These are phyloP conservation scores for Notodonta dromedarius DNA, from an alignment of 2,888 invertebrate genomes.

Conservation along the genomic window DNA sequence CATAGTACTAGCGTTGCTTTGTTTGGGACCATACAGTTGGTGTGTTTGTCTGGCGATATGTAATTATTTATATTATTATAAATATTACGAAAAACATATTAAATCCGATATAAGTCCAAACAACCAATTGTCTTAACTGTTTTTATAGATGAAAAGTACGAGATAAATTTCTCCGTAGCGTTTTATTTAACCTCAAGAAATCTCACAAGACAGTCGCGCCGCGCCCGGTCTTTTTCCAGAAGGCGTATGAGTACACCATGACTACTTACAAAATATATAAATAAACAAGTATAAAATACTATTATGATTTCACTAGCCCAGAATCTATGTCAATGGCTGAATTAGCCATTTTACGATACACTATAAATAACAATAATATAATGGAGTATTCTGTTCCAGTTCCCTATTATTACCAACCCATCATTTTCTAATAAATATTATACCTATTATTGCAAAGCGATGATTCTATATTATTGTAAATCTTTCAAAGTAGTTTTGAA, in stretches of 20 bases:
- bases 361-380: conserved; percentile 56
- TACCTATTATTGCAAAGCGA: conserved; percentile 7
- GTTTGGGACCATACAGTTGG: too few relatives aligned
- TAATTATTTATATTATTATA: too few relatives aligned
- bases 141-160: too few relatives aligned
- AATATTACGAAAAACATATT: too few relatives aligned
- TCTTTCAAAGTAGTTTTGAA: background rate
- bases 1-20: too few relatives aligned
- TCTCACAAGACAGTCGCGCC: too few relatives aligned
- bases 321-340: conserved; percentile 66
- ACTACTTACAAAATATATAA: conserved; percentile 29
- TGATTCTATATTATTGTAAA: conserved; percentile 5
- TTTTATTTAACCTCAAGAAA: too few relatives aligned
- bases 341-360: conserved; percentile 63
- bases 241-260: conserved; percentile 11
- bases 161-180: too few relatives aligned
- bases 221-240: conserved; percentile 5
- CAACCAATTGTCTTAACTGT: too few relatives aligned
- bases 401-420: conserved; percentile 15
- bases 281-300: conserved; percentile 35
- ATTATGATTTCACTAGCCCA: conserved; percentile 41
- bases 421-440: too few relatives aligned
- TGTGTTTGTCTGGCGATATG: too few relatives aligned
- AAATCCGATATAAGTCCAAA: too few relatives aligned
- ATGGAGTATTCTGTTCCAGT: conserved; percentile 33